phyloP scores from a whole-genome alignment of 2,888 invertebrate species.

The Hipparchia semele region DNA sequence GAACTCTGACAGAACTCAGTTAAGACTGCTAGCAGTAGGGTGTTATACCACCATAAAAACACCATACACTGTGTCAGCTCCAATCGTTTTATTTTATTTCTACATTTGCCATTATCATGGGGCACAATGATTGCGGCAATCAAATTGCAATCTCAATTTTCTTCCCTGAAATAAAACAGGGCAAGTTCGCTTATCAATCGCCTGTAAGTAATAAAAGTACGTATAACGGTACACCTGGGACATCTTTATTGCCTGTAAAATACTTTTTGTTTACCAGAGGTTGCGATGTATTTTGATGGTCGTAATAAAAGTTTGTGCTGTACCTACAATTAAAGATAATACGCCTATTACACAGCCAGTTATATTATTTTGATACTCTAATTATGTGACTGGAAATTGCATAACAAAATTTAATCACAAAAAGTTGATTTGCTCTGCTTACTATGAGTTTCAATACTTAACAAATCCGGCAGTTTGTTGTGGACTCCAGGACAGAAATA shows the following conservation, averaged over 20 bases:
- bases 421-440: too few relatives aligned
- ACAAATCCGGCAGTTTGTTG: too few relatives aligned
- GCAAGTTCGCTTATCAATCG: constrained; percentile 8
- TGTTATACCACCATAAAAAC: too few relatives aligned
- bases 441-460: too few relatives aligned
- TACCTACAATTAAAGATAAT: background rate
- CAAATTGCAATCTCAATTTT: constrained; percentile 19
- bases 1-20: too few relatives aligned
- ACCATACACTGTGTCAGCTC: background rate
- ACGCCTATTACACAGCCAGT: too few relatives aligned
- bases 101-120: background rate
- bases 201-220: constrained; percentile 24
- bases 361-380: too few relatives aligned
- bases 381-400: too few relatives aligned
- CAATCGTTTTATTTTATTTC: background rate
- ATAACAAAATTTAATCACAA: too few relatives aligned
- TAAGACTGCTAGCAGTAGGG: too few relatives aligned
- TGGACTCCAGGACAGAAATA: too few relatives aligned
- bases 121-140: constrained; percentile 6
- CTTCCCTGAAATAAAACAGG: constrained; percentile 15
- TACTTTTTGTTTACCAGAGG: constrained; percentile 14
- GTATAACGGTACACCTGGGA: constrained; percentile 26
- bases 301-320: constrained; percentile 17
- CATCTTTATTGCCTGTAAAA: constrained; percentile 28
- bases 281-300: constrained; percentile 18